phyloP scores from a whole-genome alignment of 2,888 invertebrate genomes.

The Pherbina coryleti region DNA sequence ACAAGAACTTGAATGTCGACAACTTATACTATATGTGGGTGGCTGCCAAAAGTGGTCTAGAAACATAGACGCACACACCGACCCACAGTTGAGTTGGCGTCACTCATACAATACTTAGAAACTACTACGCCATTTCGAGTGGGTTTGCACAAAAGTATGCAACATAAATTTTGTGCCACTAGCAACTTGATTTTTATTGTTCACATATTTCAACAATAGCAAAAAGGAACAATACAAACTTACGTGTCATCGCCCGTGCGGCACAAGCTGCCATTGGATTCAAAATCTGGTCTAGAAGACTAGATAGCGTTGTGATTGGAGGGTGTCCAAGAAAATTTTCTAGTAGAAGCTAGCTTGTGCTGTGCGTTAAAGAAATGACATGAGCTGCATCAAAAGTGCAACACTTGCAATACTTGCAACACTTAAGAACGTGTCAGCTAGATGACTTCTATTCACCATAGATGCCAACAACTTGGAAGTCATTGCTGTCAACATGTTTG shows the following conservation, averaged over 20 bases:
- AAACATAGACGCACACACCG: background rate
- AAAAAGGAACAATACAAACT: background rate
- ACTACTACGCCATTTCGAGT: background rate
- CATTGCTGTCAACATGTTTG: too few species aligned
- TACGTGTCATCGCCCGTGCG: too few species aligned
- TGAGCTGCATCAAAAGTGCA: too few species aligned
- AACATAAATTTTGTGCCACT: background rate
- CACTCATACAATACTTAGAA: background rate
- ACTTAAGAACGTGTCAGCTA: too few species aligned
- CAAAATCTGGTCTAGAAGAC: too few species aligned
- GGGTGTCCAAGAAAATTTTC: too few species aligned
- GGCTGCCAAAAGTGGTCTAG: background rate
- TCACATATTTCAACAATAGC: slow-evolving; percentile 14
- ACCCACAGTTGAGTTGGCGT: background rate
- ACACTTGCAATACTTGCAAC: too few species aligned
- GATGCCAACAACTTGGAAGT: too few species aligned
- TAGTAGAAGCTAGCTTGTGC: background rate
- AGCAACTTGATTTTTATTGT: slow-evolving; percentile 14
- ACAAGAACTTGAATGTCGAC: too few species aligned
- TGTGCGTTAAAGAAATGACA: background rate
- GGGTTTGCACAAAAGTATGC: slow-evolving; percentile 8
- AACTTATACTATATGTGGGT: background rate
- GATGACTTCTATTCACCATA: too few species aligned
- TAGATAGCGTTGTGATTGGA: too few species aligned
- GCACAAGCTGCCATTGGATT: too few species aligned